Base-by-base conservation (phyloP, 1,140 invertebrate genomes). In the Hirudo medicinalis region DNA sequence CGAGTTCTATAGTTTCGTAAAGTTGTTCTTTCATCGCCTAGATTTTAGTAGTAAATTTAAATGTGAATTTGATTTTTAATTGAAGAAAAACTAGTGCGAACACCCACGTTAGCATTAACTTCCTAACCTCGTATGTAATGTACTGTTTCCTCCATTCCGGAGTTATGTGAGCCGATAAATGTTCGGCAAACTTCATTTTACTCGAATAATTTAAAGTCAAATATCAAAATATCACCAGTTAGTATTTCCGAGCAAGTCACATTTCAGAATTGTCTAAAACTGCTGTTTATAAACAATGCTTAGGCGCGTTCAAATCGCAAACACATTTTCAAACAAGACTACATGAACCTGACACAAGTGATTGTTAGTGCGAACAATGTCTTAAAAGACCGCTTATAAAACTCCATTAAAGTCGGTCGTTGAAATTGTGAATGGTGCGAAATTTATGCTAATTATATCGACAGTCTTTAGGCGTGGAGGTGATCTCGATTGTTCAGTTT, bases 131-230 rank as follows among this genome's bases (percentile, higher is more conserved):
- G 85, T 98, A 98, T 78, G 91, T 91, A 76, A 99, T 97, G 79
- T 98, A 98, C 82, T 97, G 94, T 83, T 96, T 97, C 72, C 93
- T 87, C 95, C 94, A 98, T 85, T 97, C 94, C 29, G 94, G 94
- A 72, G 94, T 97, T 76, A 97, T 94, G 79, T 97, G 94, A 72
- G 92, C 92, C 75, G 89, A 88, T 71, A 98, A 84, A 85, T 96
- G 92, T 81, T 97, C 92, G 6, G 92, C 91, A 82, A 97, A 97
- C 85, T 97, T 97, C 93, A 97, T 97, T 32, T 40, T 68, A 32
- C 29, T 68, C n/a, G 5, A 32, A 40, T 8, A 22, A 22, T 22
- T 68, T n/a, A 36, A 32, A 2, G 22, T 43, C 40, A 68, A 22
- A 27, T 32, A 68, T 29, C 27, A 27, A 36, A 22, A 32, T 25